Evolutionary conservation across 2,113 vertebrate species (phyloP).

Genomic region (Salminus brasiliensis): DNA sequence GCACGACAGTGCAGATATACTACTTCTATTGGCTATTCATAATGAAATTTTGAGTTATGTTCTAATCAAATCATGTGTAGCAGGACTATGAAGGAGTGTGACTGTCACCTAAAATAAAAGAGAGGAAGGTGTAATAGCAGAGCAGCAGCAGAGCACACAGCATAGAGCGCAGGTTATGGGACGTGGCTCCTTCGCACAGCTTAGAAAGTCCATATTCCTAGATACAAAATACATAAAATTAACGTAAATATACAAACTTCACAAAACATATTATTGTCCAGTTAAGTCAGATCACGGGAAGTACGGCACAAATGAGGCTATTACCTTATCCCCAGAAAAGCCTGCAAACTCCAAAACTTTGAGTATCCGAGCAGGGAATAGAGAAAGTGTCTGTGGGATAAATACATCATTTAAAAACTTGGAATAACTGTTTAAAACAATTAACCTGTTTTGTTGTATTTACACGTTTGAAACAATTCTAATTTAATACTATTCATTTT

Average conservation of each 20-base stretch:
- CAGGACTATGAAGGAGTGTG: background rate
- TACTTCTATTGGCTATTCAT: too few relatives aligned
- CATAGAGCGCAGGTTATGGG: constrained; percentile 80
- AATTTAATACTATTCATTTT: too few relatives aligned
- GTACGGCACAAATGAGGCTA: background rate
- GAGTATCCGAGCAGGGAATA: constrained; percentile 81
- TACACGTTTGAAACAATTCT: too few relatives aligned
- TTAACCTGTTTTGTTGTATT: too few relatives aligned
- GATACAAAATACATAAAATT: too few relatives aligned
- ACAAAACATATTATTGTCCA: too few relatives aligned
- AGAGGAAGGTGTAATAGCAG: constrained; percentile 83
- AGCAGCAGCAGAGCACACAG: constrained; percentile 80
- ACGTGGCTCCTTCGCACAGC: constrained; percentile 71
- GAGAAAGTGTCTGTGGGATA: constrained; percentile 75
- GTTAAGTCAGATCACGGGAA: background rate
- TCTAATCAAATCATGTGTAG: background rate
- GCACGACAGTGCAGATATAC: too few relatives aligned
- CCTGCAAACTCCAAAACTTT: constrained; percentile 83
- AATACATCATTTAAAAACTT: background rate
- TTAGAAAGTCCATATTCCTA: constrained; percentile 81
- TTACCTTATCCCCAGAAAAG: constrained; percentile 84
- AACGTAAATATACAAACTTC: background rate
- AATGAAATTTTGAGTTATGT: too few relatives aligned
- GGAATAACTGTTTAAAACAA: background rate
- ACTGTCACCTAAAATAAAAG: constrained; percentile 78